These are phyloP conservation scores for Clanis bilineata DNA, from an alignment of 2,888 invertebrate genomes.

Conservation along the genomic window DNA sequence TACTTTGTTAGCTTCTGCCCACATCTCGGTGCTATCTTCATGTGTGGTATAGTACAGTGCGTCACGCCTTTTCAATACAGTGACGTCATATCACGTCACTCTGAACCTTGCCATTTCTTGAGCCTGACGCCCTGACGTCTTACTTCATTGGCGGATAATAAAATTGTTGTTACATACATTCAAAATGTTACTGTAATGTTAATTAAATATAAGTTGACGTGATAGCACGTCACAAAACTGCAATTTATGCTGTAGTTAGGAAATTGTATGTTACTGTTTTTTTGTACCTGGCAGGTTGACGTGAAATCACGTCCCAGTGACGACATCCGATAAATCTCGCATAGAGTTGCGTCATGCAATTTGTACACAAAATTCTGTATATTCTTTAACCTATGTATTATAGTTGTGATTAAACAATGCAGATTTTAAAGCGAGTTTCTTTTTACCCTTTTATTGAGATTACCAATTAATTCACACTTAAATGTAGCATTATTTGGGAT, in stretches of 20 bases:
- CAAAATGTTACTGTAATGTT: not conserved
- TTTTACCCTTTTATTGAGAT: not conserved
- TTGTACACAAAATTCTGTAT: constrained; percentile 14
- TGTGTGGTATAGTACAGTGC: not conserved
- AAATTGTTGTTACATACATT: not conserved
- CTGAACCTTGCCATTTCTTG: not conserved
- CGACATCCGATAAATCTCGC: not conserved
- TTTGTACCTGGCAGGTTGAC: not conserved
- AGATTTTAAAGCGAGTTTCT: constrained; percentile 11
- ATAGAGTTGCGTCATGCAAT: constrained; percentile 2
- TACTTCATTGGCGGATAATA: not conserved
- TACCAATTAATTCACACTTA: not conserved
- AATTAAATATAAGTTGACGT: not conserved
- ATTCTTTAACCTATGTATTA: constrained; percentile 13
- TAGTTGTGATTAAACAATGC: constrained; percentile 14
- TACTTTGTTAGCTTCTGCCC: not conserved
- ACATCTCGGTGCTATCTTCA: constrained; percentile 21
- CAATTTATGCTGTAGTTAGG: not conserved
- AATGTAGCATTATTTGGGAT: constrained; percentile 2
- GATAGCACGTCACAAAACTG: not conserved
- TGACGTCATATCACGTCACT: not conserved
- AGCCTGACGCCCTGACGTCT: not conserved
- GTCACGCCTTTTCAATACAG: not conserved
- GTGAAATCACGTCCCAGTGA: not conserved
- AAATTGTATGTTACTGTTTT: not conserved